Evolutionary conservation across 2,888 invertebrate genomes (phyloP).

Genomic region (Aricia artaxerxes): DNA sequence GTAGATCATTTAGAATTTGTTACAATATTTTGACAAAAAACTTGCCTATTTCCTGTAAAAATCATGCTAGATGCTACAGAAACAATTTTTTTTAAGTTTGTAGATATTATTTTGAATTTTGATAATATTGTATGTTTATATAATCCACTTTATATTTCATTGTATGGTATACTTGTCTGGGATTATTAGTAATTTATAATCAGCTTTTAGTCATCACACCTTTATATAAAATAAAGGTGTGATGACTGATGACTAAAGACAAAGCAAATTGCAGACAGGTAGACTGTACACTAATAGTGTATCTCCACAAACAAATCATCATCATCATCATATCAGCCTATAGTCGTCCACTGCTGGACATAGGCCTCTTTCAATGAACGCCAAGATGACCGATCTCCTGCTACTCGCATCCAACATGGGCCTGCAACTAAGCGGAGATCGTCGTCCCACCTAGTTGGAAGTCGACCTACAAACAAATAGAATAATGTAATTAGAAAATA

Average conservation of each 20-base stretch:
- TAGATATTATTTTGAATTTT: constrained; percentile 11
- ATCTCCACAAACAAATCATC: neutral
- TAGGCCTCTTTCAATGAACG: too few relatives aligned
- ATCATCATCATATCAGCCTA: too few relatives aligned
- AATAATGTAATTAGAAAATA: neutral
- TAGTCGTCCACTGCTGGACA: too few relatives aligned
- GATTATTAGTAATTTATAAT: neutral
- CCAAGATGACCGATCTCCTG: too few relatives aligned
- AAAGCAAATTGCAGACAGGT: neutral
- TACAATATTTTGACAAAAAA: neutral
- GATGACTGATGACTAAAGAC: neutral
- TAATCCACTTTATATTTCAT: neutral
- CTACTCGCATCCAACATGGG: too few relatives aligned
- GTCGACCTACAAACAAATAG: neutral
- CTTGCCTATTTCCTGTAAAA: neutral
- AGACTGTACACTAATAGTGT: neutral
- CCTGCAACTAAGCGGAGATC: too few relatives aligned
- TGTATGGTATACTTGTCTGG: neutral
- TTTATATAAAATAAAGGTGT: neutral
- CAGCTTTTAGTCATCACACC: neutral
- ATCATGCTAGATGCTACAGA: neutral
- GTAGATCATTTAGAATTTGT: constrained; percentile 7
- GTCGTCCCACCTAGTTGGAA: too few relatives aligned
- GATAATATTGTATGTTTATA: neutral
- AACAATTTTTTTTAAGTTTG: neutral